Conservation (phyloP, 1,140 invertebrate species). For the Cyclina sinensis region DNA sequence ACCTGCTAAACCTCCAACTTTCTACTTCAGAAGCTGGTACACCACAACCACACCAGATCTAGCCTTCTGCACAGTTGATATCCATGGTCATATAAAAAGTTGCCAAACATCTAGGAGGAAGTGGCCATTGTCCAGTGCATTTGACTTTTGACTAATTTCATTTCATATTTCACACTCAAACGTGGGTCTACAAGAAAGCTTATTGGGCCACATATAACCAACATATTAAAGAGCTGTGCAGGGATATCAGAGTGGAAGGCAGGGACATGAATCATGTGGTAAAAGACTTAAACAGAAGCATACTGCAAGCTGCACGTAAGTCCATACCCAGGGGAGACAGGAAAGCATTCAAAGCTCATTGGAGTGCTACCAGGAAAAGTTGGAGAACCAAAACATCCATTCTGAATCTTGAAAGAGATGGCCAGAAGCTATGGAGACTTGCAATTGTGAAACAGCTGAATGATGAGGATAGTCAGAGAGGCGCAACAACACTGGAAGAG, state of each 20-base stretch:
- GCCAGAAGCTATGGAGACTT: neutral
- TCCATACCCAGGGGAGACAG: too few relatives aligned
- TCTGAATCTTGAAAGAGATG: neutral
- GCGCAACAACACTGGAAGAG: neutral
- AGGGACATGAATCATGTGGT: too few relatives aligned
- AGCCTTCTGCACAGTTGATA: constrained; percentile 42
- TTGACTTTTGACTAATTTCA: neutral
- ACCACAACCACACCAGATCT: constrained; percentile 32
- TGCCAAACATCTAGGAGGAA: constrained; percentile 20
- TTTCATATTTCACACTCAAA: too few relatives aligned
- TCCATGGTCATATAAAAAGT: constrained; percentile 12
- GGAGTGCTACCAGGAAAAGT: neutral
- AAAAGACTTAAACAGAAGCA: too few relatives aligned
- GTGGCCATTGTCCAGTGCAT: constrained; percentile 5
- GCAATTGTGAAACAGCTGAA: too few relatives aligned
- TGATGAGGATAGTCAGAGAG: neutral
- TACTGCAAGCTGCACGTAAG: too few relatives aligned
- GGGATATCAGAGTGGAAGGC: too few relatives aligned
- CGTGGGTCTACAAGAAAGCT: constrained; percentile 47
- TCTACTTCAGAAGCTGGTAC: constrained; percentile 23
- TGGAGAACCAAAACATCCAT: too few relatives aligned
- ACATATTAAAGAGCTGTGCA: neutral
- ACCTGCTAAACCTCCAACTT: neutral
- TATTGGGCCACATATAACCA: neutral
- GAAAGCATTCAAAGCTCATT: too few relatives aligned